Evolutionary conservation across 2,113 vertebrate species (phyloP).

Genomic region (Arvicanthis niloticus): DNA sequence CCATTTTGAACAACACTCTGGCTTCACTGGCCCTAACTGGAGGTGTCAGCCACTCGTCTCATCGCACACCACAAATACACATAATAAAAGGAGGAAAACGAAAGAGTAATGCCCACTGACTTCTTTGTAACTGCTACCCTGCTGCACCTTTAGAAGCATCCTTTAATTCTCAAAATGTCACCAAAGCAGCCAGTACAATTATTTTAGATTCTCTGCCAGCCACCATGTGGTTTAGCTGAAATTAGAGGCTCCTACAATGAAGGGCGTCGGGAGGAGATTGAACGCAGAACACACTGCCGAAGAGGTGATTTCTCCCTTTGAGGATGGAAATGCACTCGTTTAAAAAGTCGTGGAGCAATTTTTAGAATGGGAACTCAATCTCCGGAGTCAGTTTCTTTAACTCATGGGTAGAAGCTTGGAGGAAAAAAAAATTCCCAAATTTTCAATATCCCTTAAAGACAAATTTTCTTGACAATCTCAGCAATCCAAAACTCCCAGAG

Average conservation of each 20-base stretch:
- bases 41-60: not conserved
- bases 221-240: conserved; percentile 12
- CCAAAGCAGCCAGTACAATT: not conserved
- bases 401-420: not conserved
- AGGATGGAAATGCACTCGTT: not conserved
- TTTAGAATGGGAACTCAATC: not conserved
- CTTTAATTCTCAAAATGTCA: conserved; percentile 54
- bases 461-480: conserved; percentile 26
- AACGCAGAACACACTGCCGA: not conserved
- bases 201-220: not conserved
- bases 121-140: not conserved
- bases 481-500: not conserved
- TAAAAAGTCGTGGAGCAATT: conserved; percentile 5
- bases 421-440: not conserved
- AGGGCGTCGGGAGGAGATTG: not conserved
- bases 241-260: not conserved
- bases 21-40: conserved; percentile 19
- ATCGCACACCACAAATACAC: not conserved
- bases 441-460: not conserved
- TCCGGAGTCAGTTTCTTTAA: conserved; percentile 31
- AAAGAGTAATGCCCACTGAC: not conserved
- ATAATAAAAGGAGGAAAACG: not conserved
- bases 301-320: not conserved
- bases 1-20: not conserved
- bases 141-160: conserved; percentile 34